Percentiles rank a stretch among this genome's conserved stretches.
phyloP scores from a whole-genome alignment of 2,888 invertebrate species.

The Dascillus cervinus region DNA sequence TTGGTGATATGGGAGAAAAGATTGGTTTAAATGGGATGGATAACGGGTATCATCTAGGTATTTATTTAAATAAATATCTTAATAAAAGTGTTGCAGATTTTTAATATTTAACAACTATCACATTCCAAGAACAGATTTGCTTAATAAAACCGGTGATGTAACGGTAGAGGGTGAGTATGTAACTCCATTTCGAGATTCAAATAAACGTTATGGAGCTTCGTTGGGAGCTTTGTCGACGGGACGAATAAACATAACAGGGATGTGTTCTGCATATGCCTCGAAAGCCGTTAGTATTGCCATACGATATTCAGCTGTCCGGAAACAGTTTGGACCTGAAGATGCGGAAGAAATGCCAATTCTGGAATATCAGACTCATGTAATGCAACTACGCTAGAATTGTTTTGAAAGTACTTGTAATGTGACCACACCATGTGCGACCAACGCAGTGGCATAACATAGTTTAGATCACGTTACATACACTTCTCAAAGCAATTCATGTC shows the following conservation, averaged over 20 bases:
- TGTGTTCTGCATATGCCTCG: constrained; percentile 53
- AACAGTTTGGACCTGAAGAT: constrained; percentile 77
- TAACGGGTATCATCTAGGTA: constrained; percentile 75
- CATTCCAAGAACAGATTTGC: constrained; percentile 68
- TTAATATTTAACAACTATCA: constrained; percentile 72
- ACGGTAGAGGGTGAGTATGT: constrained; percentile 75
- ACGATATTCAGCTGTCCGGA: constrained; percentile 77
- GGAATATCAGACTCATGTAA: constrained; percentile 86
- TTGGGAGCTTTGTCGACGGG: constrained; percentile 72
- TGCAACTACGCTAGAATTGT: too few species aligned
- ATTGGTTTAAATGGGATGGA: constrained; percentile 86
- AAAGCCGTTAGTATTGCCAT: constrained; percentile 77
- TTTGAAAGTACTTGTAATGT: too few species aligned
- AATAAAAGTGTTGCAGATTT: constrained; percentile 45
- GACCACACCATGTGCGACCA: too few species aligned
- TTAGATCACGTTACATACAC: too few species aligned
- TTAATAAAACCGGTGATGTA: constrained; percentile 84
- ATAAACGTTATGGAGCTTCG: constrained; percentile 49
- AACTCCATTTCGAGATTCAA: constrained; percentile 72
- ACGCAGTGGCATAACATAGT: too few species aligned
- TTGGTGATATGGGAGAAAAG: constrained; percentile 92
- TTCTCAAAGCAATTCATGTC: too few species aligned
- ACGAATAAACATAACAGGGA: constrained; percentile 63
- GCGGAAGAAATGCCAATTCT: constrained; percentile 73
- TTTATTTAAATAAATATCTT: constrained; percentile 54